A percentile compares a stretch with the other conserved stretches of the same genome.
Conservation (phyloP, 2,888 invertebrate species). For the Galeopsomyia nigrocyanea region DNA sequence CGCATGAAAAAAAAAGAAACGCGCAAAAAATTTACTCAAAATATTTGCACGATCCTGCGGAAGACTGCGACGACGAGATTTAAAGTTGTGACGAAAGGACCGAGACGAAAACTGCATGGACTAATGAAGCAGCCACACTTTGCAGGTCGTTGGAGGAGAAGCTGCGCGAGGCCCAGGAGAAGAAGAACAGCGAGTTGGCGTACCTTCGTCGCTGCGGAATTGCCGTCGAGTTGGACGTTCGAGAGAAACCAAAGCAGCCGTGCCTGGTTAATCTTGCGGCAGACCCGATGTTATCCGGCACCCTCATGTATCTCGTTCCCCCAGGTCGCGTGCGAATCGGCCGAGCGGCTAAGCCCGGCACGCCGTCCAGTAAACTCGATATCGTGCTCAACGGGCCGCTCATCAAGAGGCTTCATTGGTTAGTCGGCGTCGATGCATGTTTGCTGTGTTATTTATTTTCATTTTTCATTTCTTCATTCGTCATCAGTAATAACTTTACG, state of each 20-base stretch:
- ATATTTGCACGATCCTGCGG: too few relatives aligned
- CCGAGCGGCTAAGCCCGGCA: slow-evolving; percentile 60
- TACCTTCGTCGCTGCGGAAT: slow-evolving; percentile 73
- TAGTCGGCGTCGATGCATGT: slow-evolving; percentile 54
- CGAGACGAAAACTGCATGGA: background rate
- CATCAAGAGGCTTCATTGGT: slow-evolving; percentile 76
- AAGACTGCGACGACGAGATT: too few relatives aligned
- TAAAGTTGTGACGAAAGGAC: background rate
- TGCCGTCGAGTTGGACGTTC: slow-evolving; percentile 69
- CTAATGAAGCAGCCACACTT: slow-evolving; percentile 38
- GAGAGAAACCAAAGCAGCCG: slow-evolving; percentile 68
- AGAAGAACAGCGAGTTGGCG: slow-evolving; percentile 70
- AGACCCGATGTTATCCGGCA: slow-evolving; percentile 76
- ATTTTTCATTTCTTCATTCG: slow-evolving; percentile 9
- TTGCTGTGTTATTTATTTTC: slow-evolving; percentile 12
- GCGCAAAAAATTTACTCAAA: too few relatives aligned
- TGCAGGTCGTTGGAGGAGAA: slow-evolving; percentile 70
- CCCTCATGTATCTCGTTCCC: slow-evolving; percentile 71
- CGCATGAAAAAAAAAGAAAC: too few relatives aligned
- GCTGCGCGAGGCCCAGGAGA: slow-evolving; percentile 69
- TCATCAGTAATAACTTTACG: background rate
- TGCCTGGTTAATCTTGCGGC: slow-evolving; percentile 76
- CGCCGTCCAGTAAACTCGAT: slow-evolving; percentile 65
- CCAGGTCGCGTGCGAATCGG: slow-evolving; percentile 71
- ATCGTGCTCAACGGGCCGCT: slow-evolving; percentile 75